Evolutionary conservation across 2,113 vertebrate genomes (phyloP).

Genomic region (Sminthopsis crassicaudata): DNA sequence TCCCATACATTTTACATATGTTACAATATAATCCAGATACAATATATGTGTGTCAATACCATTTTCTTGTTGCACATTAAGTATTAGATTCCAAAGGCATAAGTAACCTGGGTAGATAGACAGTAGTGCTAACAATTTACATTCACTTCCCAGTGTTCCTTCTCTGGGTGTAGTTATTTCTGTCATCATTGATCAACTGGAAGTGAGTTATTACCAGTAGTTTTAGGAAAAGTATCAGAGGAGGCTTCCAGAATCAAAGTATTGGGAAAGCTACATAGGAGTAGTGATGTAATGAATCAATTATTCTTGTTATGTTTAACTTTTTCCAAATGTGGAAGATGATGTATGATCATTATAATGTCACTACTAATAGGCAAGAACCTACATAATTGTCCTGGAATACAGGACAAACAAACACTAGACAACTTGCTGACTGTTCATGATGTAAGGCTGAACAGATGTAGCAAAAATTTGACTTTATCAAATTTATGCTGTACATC

Average conservation of each 20-base stretch:
- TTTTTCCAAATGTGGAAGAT: constrained; percentile 27
- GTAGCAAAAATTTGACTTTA: neutral
- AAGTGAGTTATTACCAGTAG: neutral
- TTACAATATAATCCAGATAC: too few relatives aligned
- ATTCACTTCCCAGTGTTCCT: too few relatives aligned
- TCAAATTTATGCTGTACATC: neutral
- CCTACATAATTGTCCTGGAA: neutral
- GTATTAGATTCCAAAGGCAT: too few relatives aligned
- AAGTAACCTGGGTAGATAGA: too few relatives aligned
- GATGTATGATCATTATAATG: neutral
- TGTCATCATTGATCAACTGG: too few relatives aligned
- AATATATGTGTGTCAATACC: too few relatives aligned
- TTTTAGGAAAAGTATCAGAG: neutral
- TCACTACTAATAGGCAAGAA: constrained; percentile 32
- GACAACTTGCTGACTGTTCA: neutral
- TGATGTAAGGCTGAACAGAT: constrained; percentile 18
- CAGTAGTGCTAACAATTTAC: too few relatives aligned
- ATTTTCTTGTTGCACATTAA: too few relatives aligned
- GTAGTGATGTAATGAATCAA: neutral
- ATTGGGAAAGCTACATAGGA: neutral
- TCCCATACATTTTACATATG: too few relatives aligned
- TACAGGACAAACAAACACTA: neutral
- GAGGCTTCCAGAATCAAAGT: neutral
- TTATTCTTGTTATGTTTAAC: neutral
- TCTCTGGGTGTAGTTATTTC: too few relatives aligned